Percentiles rank a stretch among this genome's conserved stretches.
Evolutionary conservation across 2,797 vertebrate genomes (phyloP).

Genomic region (Florisuga fusca): DNA sequence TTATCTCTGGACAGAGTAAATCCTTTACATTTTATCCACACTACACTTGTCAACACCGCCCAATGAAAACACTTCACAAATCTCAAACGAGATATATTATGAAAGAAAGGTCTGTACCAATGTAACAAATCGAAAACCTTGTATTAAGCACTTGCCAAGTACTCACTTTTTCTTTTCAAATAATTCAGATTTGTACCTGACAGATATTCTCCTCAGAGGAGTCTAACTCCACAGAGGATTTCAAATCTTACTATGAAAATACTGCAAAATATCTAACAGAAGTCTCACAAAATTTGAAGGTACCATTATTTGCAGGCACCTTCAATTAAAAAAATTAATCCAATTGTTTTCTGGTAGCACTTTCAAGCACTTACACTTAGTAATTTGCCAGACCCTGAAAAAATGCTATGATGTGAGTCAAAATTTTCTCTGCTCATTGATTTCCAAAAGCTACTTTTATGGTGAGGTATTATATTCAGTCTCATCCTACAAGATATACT

Average conservation of each 20-base stretch:
- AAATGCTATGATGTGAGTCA: neutral
- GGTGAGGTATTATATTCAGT: neutral
- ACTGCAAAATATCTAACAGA: neutral
- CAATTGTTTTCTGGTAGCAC: neutral
- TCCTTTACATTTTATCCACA: neutral
- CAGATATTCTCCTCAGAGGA: neutral
- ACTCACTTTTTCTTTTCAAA: neutral
- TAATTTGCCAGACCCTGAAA: neutral
- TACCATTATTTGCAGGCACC: neutral
- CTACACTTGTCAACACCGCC: neutral
- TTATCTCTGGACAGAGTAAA: neutral
- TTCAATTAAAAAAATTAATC: neutral
- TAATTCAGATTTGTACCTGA: neutral
- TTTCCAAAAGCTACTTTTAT: neutral
- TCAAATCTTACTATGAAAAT: neutral
- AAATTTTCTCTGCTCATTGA: neutral
- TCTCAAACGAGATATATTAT: neutral
- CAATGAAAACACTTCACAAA: neutral
- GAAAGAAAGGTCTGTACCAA: neutral
- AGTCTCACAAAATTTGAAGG: neutral
- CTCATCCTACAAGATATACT: neutral
- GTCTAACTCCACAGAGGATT: neutral
- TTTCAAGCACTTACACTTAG: neutral
- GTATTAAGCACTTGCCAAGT: neutral
- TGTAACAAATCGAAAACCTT: neutral